Conservation (phyloP, 2,888 invertebrate species). For the Campoletis raptor region DNA sequence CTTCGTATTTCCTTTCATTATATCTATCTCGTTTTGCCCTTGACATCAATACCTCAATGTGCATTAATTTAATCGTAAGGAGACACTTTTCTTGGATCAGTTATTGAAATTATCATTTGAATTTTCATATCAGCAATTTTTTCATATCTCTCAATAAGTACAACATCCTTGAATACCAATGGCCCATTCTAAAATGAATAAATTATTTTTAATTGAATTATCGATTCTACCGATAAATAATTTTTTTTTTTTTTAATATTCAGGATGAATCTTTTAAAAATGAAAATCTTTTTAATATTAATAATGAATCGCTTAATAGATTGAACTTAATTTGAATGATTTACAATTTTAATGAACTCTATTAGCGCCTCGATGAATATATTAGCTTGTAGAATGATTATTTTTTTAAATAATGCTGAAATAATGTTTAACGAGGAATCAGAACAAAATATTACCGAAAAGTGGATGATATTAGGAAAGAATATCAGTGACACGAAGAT, state of each 20-base stretch:
- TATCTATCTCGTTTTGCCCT: not conserved
- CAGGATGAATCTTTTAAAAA: not conserved
- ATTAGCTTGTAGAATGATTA: not conserved
- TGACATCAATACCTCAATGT: not conserved
- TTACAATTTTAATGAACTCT: not conserved
- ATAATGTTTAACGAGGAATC: not conserved
- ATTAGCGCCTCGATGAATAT: not conserved
- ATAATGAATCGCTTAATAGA: not conserved
- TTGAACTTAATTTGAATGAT: not conserved
- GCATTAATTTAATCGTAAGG: not conserved
- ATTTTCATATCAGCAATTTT: not conserved
- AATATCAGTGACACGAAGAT: not conserved
- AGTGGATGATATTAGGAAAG: not conserved
- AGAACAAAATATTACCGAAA: not conserved
- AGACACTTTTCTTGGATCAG: not conserved
- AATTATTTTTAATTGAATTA: not conserved
- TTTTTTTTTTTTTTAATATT: not conserved
- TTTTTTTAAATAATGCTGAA: not conserved
- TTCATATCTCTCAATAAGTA: not conserved
- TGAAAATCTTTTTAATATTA: not conserved
- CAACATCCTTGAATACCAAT: not conserved
- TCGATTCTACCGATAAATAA: not conserved
- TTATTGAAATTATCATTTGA: not conserved
- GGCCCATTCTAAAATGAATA: not conserved
- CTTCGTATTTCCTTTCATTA: not conserved